Conservation (phyloP, 2,113 vertebrate genomes). For the Elephas maximus region DNA sequence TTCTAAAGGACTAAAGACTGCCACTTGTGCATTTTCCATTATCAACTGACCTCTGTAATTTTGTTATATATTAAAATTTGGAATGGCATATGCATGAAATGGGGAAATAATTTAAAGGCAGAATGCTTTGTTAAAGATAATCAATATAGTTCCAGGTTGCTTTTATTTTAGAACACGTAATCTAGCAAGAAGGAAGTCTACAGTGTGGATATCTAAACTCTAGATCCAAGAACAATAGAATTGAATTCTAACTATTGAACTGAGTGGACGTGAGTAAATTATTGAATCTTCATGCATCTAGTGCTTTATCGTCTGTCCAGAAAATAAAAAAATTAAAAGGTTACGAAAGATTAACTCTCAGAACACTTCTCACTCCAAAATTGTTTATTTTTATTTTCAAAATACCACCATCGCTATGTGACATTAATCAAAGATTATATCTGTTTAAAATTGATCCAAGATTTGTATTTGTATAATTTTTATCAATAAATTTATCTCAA, state of each 20-base stretch:
- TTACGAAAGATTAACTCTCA: background rate
- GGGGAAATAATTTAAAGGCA: background rate
- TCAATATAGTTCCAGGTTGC: background rate
- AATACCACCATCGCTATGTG: background rate
- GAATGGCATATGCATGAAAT: background rate
- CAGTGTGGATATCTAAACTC: background rate
- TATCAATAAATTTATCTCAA: background rate
- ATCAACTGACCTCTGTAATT: slow-evolving; percentile 35
- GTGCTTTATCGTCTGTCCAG: background rate
- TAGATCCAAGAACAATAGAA: slow-evolving; percentile 12
- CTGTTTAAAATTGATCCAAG: background rate
- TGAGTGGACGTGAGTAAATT: background rate
- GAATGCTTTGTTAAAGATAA: background rate
- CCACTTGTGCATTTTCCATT: slow-evolving; percentile 42
- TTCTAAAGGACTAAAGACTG: slow-evolving; percentile 39
- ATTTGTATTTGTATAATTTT: slow-evolving; percentile 5
- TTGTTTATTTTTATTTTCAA: background rate
- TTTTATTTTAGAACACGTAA: slow-evolving; percentile 28
- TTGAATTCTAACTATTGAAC: background rate
- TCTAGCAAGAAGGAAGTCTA: background rate
- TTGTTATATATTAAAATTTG: slow-evolving; percentile 72
- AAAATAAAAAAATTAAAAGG: background rate
- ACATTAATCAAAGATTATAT: background rate
- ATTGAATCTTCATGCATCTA: background rate
- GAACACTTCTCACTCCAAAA: background rate